Conservation (phyloP, 1,140 invertebrate genomes). For the Drosophila takahashii region DNA sequence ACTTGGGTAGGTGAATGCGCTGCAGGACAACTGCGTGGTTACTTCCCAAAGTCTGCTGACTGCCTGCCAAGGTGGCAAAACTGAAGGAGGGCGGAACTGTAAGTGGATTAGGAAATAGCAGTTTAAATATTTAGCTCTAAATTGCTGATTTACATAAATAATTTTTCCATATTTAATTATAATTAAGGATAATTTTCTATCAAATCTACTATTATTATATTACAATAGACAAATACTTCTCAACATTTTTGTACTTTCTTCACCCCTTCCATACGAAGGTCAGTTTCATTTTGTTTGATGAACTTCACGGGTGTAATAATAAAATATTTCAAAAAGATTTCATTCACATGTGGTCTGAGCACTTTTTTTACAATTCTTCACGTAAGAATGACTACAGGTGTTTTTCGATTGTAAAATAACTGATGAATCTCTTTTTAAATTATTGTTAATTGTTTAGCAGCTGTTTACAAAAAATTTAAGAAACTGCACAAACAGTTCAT, state of each 20-base stretch:
- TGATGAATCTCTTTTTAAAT: not conserved
- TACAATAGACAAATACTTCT: too few relatives aligned
- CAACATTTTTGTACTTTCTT: too few relatives aligned
- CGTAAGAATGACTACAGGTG: not conserved
- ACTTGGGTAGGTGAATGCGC: conserved; percentile 72
- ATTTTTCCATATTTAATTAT: too few relatives aligned
- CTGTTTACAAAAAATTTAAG: not conserved
- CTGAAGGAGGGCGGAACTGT: conserved; percentile 81
- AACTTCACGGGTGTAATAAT: not conserved
- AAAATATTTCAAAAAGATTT: not conserved
- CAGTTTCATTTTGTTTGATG: too few relatives aligned
- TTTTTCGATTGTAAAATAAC: not conserved
- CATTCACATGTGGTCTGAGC: not conserved
- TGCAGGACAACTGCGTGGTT: conserved; percentile 35
- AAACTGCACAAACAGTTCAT: not conserved
- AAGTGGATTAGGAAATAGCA: not conserved
- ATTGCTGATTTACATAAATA: not conserved
- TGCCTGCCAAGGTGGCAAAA: conserved; percentile 74
- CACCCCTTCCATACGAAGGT: too few relatives aligned
- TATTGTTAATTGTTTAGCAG: not conserved
- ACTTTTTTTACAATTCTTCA: not conserved
- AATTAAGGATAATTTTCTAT: too few relatives aligned
- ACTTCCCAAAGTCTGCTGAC: conserved; percentile 68
- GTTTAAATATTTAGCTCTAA: not conserved
- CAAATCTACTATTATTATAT: too few relatives aligned